Evolutionary conservation across 2,113 vertebrate genomes (phyloP).

Genomic region (Struthio camelus): DNA sequence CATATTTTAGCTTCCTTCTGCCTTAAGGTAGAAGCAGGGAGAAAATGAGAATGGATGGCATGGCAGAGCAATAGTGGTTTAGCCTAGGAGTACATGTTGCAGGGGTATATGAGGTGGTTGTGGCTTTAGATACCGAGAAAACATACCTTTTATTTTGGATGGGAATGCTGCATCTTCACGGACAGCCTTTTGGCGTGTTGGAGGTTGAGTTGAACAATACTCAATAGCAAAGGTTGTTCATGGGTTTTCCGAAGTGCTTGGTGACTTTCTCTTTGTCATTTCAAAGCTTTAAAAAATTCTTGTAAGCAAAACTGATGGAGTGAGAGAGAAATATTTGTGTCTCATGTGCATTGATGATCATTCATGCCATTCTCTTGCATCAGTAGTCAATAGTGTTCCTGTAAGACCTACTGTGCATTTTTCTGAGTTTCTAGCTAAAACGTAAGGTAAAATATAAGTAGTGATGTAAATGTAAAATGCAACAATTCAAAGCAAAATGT

Average conservation of each 20-base stretch:
- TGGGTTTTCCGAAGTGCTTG: neutral
- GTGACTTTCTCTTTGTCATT: slow-evolving; percentile 3
- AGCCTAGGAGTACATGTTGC: neutral
- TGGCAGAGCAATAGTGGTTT: neutral
- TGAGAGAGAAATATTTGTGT: neutral
- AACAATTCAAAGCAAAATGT: neutral
- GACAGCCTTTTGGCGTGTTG: neutral
- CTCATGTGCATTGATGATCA: neutral
- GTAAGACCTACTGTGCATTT: neutral
- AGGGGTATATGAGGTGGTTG: neutral
- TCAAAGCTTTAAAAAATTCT: neutral
- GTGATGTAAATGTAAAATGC: neutral
- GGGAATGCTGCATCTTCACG: neutral
- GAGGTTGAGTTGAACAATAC: neutral
- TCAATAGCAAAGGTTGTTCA: neutral
- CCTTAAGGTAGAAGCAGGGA: neutral
- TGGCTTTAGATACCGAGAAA: neutral
- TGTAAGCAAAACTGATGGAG: neutral
- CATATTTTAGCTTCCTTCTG: neutral
- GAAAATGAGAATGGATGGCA: neutral
- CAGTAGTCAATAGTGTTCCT: neutral
- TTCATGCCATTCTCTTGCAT: neutral
- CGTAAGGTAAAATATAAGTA: neutral
- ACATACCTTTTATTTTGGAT: neutral
- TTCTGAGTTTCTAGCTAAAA: neutral